These are phyloP conservation scores for Ictalurus furcatus DNA, from an alignment of 2,113 vertebrate genomes.

Conservation along the genomic window DNA sequence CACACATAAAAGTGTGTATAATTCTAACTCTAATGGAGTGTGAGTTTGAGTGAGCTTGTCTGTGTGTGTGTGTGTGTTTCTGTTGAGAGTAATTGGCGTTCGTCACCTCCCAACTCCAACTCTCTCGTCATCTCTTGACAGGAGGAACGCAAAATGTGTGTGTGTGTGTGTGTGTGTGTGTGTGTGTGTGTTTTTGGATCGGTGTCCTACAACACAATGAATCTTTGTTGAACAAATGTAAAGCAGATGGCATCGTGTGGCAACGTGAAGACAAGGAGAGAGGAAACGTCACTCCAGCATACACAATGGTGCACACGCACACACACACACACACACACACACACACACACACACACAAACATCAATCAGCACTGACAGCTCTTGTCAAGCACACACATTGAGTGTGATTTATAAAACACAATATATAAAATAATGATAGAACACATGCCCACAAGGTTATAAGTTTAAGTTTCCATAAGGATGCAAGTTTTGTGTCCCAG, in stretches of 20 bases:
- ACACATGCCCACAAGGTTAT: too few species aligned
- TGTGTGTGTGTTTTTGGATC: slow-evolving; percentile 72
- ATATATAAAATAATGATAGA: neutral
- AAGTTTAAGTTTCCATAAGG: too few species aligned
- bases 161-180: slow-evolving; percentile 8
- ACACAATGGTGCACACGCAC: neutral
- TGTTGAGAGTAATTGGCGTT: slow-evolving; percentile 71
- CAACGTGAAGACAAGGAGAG: slow-evolving; percentile 67
- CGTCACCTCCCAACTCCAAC: slow-evolving; percentile 71
- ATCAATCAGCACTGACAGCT: neutral
- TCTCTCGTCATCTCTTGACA: slow-evolving; percentile 59
- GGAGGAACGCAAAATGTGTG: slow-evolving; percentile 6
- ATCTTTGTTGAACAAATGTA: slow-evolving; percentile 81
- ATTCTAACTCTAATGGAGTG: slow-evolving; percentile 58
- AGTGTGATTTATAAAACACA: slow-evolving; percentile 14
- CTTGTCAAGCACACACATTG: neutral
- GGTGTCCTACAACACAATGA: slow-evolving; percentile 78
- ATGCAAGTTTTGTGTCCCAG: neutral
- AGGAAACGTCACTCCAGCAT: slow-evolving; percentile 48
- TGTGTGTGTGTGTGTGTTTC: slow-evolving; percentile 52
- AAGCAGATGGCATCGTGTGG: slow-evolving; percentile 77
- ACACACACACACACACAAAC: neutral
- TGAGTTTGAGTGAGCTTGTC: neutral
- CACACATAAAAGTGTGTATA: slow-evolving; percentile 47
- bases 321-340: neutral